Evolutionary conservation across 1,140 invertebrate genomes (phyloP), one percentile per base, ranked within the genome.

Genomic region (Leptopilina boulardi): DNA sequence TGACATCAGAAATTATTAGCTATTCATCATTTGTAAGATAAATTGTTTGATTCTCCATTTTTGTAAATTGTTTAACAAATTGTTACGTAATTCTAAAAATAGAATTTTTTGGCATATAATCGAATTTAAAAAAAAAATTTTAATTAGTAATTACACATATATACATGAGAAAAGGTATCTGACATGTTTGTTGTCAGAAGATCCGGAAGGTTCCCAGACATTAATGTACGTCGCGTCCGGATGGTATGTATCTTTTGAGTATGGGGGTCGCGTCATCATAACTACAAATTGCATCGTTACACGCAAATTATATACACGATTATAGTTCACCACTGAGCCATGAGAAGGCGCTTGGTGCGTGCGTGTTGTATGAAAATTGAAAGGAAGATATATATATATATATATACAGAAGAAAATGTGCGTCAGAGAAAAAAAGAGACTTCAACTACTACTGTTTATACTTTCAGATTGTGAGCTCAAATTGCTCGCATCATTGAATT

Each of bases 261-360:
- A 19, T 54, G 8, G 18, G 51, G 18, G 51, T 54, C 15, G 51
- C 77, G 82, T 84, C 76, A 74, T 77, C 75, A 78, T 86, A 86
- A 85, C 85, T 87, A 86, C 87, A 87, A 89, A 88, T 87, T 86
- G 85, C 86, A 83, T 87, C 87, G 87, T 88, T 87, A 87, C 83
- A 88, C 84, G 86, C 85, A 86, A 87, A 88, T 88, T 88, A 86
- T 30, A 30, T 30, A 30, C 84, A 82, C 83, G 84, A 88, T 87
- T 87, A 85, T 72, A 78, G 79, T 82, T 74, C 73, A 79, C 79
- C 71, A 84, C 80, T 74, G 77, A 79, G 79, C 77, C 83, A 82
- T 74, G 78, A 77, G 78, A 77, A 75, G 77, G 81, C 76, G 72
- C 70, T 59, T 51, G 47, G 56, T 54, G 75, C 73, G 82, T 56